Base-by-base conservation (phyloP, 2,113 vertebrate species). In the Perca fluviatilis region DNA sequence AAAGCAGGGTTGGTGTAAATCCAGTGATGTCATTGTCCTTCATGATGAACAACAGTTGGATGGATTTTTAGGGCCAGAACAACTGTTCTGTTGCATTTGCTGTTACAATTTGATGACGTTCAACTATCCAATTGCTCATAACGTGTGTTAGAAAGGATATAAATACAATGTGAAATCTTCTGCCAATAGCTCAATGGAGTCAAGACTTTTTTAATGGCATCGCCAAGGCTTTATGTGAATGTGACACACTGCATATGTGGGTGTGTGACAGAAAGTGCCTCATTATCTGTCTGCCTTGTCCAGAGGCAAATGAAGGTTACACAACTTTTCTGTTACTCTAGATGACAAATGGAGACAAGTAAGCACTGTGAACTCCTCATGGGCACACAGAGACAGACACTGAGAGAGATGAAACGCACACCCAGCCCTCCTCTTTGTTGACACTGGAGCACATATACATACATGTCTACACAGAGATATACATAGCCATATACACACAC, bases 221-320 rank as follows among this genome's bases (percentile, higher is more conserved):
- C 4, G 10, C 61, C 14, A 7, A 71, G 46, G 46, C 58, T 69
- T 27, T 4, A 30, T 66, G 30, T 23, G 46, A 70, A 73, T 72
- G 74, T 82, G 80, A 83, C 76, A 71, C 53, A 54, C 56, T 68
- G 54, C 68, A 77, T 77, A 84, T 77, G 79, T 82, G 71, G n/a
- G 23, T 15, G 71, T 62, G 21, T 89, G 82, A 76, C 74, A 85
- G 80, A 79, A 79, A 74, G 66, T 46, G 72, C 86, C 75, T 89
- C 76, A 84, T 89, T 89, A 85, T 82, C 54, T 66, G 23, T 62
- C 62, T 18, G 23, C 75, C 76, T 73, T 66, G 61, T 89, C 88
- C 79, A 70, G 76, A 79, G 73, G 82, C 73, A 25, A 6, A 4
- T 43, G 73, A 81, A 83, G n/a, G 56, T 86, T 85, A 71, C 62